Evolutionary conservation across 2,888 invertebrate genomes (phyloP).

Genomic region (Lamellibrachia satsuma): DNA sequence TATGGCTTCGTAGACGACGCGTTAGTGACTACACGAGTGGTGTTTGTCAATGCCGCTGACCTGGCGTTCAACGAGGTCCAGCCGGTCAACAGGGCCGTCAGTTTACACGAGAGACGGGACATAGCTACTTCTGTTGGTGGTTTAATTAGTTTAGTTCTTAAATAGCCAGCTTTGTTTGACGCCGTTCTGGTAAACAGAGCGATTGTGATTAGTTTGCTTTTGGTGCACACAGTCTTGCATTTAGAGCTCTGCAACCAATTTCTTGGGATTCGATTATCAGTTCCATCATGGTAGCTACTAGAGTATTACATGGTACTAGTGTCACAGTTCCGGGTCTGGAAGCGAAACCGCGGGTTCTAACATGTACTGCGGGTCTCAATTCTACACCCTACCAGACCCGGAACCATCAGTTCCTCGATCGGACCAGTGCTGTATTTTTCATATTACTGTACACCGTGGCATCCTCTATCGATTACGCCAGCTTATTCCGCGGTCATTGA

Average conservation of each 20-base stretch:
- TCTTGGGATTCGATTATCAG: too few species aligned
- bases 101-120: neutral
- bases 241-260: neutral
- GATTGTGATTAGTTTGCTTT: neutral
- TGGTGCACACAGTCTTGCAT: neutral
- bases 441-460: too few species aligned
- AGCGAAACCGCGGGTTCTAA: too few species aligned
- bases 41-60: neutral
- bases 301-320: too few species aligned
- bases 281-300: too few species aligned
- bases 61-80: neutral
- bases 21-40: neutral
- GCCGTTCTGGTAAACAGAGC: neutral
- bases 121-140: neutral
- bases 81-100: neutral
- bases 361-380: too few species aligned
- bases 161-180: neutral
- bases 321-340: too few species aligned
- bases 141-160: neutral
- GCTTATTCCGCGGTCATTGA: too few species aligned
- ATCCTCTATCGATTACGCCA: too few species aligned
- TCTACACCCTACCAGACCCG: too few species aligned
- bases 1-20: neutral
- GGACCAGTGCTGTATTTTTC: too few species aligned
- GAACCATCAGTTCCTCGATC: too few species aligned